Evolutionary conservation across 2,113 vertebrate species (phyloP).

Genomic region (Catagonus wagneri): DNA sequence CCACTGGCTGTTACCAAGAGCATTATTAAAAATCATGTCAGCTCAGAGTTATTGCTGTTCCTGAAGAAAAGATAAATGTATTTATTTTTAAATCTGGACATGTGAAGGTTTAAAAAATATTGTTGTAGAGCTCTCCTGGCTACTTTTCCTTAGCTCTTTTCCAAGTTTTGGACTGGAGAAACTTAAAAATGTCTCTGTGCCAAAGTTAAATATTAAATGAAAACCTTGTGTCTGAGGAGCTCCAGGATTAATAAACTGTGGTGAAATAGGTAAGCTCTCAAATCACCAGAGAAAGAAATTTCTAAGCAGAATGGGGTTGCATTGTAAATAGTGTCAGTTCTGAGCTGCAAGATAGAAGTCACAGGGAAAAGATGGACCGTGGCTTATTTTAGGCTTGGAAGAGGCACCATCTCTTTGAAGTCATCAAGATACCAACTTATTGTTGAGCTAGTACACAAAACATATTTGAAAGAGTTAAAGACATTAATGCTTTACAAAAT

Average conservation of each 20-base stretch:
- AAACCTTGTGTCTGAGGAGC: slow-evolving; percentile 71
- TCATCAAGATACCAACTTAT: not conserved
- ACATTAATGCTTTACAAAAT: not conserved
- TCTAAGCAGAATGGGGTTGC: not conserved
- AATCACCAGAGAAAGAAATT: slow-evolving; percentile 56
- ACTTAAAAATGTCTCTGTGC: slow-evolving; percentile 75
- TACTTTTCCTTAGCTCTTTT: slow-evolving; percentile 78
- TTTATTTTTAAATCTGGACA: slow-evolving; percentile 81
- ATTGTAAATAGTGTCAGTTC: not conserved
- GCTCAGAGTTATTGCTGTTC: slow-evolving; percentile 73
- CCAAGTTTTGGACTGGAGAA: slow-evolving; percentile 73
- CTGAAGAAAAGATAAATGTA: slow-evolving; percentile 82
- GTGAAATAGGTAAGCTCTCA: slow-evolving; percentile 75
- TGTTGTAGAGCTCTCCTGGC: slow-evolving; percentile 82
- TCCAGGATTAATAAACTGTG: slow-evolving; percentile 72
- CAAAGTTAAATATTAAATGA: slow-evolving; percentile 83
- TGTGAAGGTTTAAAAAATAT: slow-evolving; percentile 80
- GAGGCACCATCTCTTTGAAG: not conserved
- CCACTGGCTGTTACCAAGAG: slow-evolving; percentile 62
- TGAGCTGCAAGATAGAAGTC: slow-evolving; percentile 31
- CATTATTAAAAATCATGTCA: slow-evolving; percentile 75
- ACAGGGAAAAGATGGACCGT: not conserved
- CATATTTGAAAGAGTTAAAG: not conserved
- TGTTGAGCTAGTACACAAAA: not conserved
- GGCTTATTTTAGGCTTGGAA: not conserved